These are phyloP conservation scores for Sylvia borin DNA, from an alignment of 2,797 vertebrate genomes.

Conservation along the genomic window DNA sequence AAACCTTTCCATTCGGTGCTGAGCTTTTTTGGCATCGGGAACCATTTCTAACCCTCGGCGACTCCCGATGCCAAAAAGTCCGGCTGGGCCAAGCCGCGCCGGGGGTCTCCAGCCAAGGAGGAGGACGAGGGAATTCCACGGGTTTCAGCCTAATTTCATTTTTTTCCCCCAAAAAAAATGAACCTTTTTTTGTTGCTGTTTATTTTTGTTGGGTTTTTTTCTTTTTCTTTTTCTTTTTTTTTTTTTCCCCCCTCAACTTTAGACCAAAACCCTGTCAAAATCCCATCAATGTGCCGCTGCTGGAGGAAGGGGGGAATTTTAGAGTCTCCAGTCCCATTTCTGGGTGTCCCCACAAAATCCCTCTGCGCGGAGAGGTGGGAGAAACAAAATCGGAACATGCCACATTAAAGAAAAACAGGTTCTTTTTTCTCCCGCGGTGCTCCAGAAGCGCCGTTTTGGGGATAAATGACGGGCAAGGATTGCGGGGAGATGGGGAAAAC, in stretches of 20 bases:
- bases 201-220: too few species aligned
- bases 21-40: not conserved
- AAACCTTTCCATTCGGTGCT: not conserved
- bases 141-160: not conserved
- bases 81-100: too few species aligned
- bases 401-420: not conserved
- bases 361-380: not conserved
- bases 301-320: not conserved
- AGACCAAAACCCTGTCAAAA: not conserved
- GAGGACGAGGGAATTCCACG: not conserved
- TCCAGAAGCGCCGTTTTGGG: fast-evolving
- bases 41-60: not conserved
- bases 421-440: not conserved
- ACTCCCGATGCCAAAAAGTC: not conserved
- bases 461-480: not conserved
- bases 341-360: not conserved
- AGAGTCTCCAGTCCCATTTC: not conserved
- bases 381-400: not conserved
- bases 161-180: too few species aligned
- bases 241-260: not conserved
- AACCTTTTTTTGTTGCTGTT: not conserved
- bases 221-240: too few species aligned
- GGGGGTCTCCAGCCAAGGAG: fast-evolving
- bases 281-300: fast-evolving
- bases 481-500: too few species aligned